Evolutionary conservation across 1,140 invertebrate species (phyloP), one percentile per base, ranked within the genome.

Genomic region (Nomia melanderi): DNA sequence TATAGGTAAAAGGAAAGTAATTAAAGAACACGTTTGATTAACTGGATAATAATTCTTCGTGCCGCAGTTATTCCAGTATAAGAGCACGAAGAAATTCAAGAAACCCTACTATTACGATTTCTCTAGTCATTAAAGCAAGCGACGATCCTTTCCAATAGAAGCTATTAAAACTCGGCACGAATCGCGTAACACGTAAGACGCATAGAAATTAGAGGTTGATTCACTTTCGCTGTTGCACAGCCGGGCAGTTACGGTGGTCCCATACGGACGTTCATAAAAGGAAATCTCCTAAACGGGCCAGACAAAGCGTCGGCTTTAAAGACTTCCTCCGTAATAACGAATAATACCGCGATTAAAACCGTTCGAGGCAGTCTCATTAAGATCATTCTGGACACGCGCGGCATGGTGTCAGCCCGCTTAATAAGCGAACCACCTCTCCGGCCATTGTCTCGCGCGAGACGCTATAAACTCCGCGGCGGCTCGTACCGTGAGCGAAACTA

Each of bases 331-430:
- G 20, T 39, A 56, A 29, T 31, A 44, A 41, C 53, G 36, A 70
- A 39, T 39, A 65, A 74, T 41, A 39, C 41, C 60, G 17, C 23
- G 25, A 66, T 74, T 62, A 74, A 56, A 74, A 65, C 53, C 14
- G 25, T 4, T 33, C 20, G 53, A 25, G 44, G 17, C 33, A 25
- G 44, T 33, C 50, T 36, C 44, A 25, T 54, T 50, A 50, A 50
- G 27, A 44, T 65, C 63, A n/a, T 65, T 65, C 63, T 14, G 14
- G 7, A 53, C 41, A 33, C 41, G 60, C 44, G 59, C 17, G 17
- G 17, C 31, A n/a, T 6, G 17, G 25, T 31, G 29, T 27, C 23
- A 50, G 47, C 41, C 27, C 14, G 29, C 17, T 29, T 54, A 54
- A 74, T 41, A 65, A 73, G 59, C 59, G 23, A 73, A 44, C 23